phyloP scores from a whole-genome alignment of 1,140 invertebrate species.

The Cherax destructor region DNA sequence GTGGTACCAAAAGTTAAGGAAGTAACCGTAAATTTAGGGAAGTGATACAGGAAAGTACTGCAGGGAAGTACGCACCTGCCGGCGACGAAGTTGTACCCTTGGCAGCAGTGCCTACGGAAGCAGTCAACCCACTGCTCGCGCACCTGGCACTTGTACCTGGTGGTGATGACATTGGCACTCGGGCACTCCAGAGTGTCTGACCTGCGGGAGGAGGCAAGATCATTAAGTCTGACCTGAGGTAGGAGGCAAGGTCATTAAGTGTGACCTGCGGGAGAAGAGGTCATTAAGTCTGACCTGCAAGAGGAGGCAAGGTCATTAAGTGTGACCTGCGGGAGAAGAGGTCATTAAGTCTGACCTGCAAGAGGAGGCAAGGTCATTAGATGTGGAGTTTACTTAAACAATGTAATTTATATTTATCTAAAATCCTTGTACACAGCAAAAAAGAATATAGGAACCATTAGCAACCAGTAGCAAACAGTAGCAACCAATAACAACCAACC shows the following conservation, averaged over 20 bases:
- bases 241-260: background rate
- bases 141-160: constrained; percentile 78
- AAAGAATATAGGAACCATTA: too few relatives aligned
- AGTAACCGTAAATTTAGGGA: background rate
- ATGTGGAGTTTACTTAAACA: too few relatives aligned
- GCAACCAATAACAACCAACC: background rate
- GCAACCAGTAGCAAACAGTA: too few relatives aligned
- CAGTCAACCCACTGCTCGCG: constrained; percentile 78
- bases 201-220: constrained; percentile 59
- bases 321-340: background rate
- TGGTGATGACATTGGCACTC: constrained; percentile 78
- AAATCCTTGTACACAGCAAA: too few relatives aligned
- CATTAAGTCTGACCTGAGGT: background rate
- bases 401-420: background rate
- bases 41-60: background rate
- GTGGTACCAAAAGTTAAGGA: too few relatives aligned
- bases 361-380: background rate
- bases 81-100: constrained; percentile 78
- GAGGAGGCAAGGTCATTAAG: background rate
- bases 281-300: too few relatives aligned
- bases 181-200: constrained; percentile 77
- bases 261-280: background rate
- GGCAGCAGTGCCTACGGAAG: constrained; percentile 78
- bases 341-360: background rate
- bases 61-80: constrained; percentile 73